Base-by-base conservation (phyloP, 2,113 vertebrate species). In the Hemichromis elongatus region DNA sequence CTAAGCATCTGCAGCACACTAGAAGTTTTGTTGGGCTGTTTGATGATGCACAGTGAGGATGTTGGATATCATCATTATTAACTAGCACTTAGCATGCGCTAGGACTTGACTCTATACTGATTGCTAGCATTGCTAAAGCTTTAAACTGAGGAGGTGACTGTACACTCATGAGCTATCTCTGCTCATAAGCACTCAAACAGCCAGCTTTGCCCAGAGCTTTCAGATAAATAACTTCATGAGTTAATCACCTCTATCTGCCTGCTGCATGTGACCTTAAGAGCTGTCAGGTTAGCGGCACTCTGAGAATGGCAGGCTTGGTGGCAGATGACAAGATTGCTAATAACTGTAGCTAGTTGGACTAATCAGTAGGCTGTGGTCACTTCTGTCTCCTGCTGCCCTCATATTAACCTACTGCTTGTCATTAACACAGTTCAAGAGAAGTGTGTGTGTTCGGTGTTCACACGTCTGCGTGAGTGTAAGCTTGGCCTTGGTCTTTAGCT, bases 361-460 rank as follows among this genome's bases (percentile, higher is more conserved):
- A 95, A 95, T 95, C 90, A 95, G 87, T 79, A 89, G 92, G 89
- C 88, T 82, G 88, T 5, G 55, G 87, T 92, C 92, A 85, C 85
- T 86, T 86, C 28, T 80, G 79, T 68, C 80, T 54, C n/a, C 73
- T 16, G 57, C 84, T 88, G 86, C 89, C 90, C 88, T 92, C 79
- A 90, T 77, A 94, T 95, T 95, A 94, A 94, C 92, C 92, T 77
- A 52, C 81, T 81, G 90, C 88, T 94, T 94, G 92, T 95, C 86
- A 94, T 95, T 94, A 92, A 87, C 86, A 83, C 53, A 24, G 14
- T 75, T 88, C 77, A 87, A 83, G 73, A 88, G 30, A 42, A 33
- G 4, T 30, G 56, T 35, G 30, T 19, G 16, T 54, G 40, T n/a
- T 33, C 3, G 1, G 26, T 6, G 11, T 75, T 75, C 26, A 33